Conservation (phyloP, 1,140 invertebrate genomes). For the Drosophila repletoides region DNA sequence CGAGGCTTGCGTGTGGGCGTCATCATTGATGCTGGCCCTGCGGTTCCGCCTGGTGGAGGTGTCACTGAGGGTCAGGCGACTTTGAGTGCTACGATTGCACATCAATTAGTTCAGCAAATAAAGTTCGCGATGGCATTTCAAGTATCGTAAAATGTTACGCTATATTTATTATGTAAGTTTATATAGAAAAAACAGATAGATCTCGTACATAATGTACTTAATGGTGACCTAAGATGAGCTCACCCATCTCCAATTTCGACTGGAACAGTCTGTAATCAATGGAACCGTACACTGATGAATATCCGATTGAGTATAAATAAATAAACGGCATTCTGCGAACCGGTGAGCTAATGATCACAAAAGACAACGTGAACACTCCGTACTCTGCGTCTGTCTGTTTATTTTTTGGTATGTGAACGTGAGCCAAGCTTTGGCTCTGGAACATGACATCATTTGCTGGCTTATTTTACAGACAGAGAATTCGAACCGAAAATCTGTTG, state of each 20-base stretch:
- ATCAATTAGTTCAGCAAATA: constrained; percentile 55
- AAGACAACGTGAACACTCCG: constrained; percentile 34
- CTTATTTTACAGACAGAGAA: constrained; percentile 20
- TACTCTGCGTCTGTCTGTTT: constrained; percentile 1
- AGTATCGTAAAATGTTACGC: background rate
- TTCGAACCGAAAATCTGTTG: background rate
- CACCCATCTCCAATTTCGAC: constrained; percentile 28
- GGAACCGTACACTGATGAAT: constrained; percentile 37
- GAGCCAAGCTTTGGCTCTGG: constrained; percentile 44
- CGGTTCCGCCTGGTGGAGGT: constrained; percentile 39
- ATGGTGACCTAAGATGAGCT: constrained; percentile 51
- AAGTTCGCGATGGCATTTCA: constrained; percentile 20
- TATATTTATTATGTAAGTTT: too few relatives aligned
- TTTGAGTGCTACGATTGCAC: constrained; percentile 42
- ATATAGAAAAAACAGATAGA: too few relatives aligned
- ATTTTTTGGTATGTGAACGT: constrained; percentile 28
- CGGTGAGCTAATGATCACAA: constrained; percentile 68
- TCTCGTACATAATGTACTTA: constrained; percentile 13
- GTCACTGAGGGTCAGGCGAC: constrained; percentile 60
- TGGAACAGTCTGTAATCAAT: constrained; percentile 11
- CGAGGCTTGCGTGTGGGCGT: constrained; percentile 63
- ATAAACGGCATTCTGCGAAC: constrained; percentile 41
- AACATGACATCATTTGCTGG: constrained; percentile 65
- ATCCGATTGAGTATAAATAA: constrained; percentile 51
- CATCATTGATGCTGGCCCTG: constrained; percentile 22